Evolutionary conservation across 2,888 invertebrate species (phyloP).

Genomic region (Macrosiphum euphorbiae): DNA sequence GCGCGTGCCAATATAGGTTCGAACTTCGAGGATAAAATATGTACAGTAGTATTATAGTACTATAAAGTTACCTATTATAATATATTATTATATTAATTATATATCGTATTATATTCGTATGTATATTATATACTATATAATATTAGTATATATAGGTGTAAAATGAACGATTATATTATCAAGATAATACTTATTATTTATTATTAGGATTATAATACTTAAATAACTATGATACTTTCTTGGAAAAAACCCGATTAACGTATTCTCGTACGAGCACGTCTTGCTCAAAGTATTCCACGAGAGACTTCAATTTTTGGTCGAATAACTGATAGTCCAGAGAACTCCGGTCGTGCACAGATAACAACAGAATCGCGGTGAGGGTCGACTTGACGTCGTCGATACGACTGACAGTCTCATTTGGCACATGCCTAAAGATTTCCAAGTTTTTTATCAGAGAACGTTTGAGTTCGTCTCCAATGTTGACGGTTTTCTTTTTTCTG

Average conservation of each 20-base stretch:
- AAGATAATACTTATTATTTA: conserved; percentile 1
- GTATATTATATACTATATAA: background rate
- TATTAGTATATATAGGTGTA: background rate
- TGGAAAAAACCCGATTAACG: background rate
- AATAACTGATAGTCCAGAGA: background rate
- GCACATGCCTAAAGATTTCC: conserved; percentile 4
- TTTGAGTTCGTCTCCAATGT: background rate
- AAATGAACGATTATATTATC: background rate
- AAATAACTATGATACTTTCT: background rate
- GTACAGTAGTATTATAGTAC: background rate
- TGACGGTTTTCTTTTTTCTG: background rate
- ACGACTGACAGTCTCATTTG: background rate
- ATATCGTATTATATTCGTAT: background rate
- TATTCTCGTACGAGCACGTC: background rate
- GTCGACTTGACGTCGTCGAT: conserved; percentile 7
- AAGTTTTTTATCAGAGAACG: background rate
- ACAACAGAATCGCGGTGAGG: background rate
- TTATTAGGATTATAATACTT: background rate
- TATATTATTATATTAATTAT: too few relatives aligned
- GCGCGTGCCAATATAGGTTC: background rate
- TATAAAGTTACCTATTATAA: background rate
- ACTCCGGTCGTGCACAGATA: background rate
- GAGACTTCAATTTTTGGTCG: background rate
- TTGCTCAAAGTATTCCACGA: conserved; percentile 8
- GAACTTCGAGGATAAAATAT: background rate